Conservation (phyloP, 2,113 vertebrate genomes). For the Epinephelus cyanopodus region DNA sequence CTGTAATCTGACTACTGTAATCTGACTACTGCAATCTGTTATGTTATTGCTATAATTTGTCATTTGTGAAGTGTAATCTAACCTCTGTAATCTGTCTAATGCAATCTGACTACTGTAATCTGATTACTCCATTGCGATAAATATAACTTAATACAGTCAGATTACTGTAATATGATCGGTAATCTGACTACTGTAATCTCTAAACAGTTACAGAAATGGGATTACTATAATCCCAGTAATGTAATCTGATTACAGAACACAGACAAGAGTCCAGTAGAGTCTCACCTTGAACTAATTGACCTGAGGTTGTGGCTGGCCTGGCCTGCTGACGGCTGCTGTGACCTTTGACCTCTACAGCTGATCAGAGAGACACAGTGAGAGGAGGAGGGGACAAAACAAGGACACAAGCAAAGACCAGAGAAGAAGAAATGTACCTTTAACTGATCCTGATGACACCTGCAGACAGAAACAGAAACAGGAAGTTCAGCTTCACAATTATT, state of each 20-base stretch:
- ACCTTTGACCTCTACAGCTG: constrained; percentile 78
- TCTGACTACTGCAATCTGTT: not conserved
- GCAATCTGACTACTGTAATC: not conserved
- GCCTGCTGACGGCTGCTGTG: constrained; percentile 82
- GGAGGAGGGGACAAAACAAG: not conserved
- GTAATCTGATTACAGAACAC: not conserved
- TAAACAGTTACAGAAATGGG: no score
- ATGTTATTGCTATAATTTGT: not conserved
- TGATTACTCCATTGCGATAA: not conserved
- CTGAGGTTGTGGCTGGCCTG: constrained; percentile 40
- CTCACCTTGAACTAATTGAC: constrained; percentile 56
- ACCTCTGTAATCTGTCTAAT: not conserved
- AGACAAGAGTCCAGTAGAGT: not conserved
- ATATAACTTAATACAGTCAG: not conserved
- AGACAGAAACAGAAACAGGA: constrained; percentile 45
- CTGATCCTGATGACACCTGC: constrained; percentile 64
- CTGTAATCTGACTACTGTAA: not conserved
- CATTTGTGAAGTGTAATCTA: not conserved
- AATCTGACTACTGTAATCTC: not conserved
- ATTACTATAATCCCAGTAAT: not conserved
- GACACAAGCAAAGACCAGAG: not conserved
- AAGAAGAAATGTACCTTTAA: constrained; percentile 64
- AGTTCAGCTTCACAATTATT: constrained; percentile 30
- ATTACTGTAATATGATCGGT: not conserved
- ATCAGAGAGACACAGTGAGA: constrained; percentile 53